phyloP scores from a whole-genome alignment of 1,140 invertebrate species.

The Ectropis grisescens region DNA sequence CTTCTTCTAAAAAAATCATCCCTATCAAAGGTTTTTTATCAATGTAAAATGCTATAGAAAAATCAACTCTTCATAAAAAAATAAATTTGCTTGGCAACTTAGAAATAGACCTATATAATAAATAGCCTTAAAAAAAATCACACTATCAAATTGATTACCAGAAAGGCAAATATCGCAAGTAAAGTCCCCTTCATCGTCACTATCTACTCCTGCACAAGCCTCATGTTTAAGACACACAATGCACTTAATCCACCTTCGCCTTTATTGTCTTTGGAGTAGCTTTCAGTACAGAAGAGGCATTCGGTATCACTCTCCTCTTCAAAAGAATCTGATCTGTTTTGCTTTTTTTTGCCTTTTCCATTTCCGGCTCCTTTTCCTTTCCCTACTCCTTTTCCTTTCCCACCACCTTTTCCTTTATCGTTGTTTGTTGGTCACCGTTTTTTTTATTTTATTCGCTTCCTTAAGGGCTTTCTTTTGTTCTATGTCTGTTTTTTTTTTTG shows the following conservation, averaged over 20 bases:
- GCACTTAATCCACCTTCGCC: conserved; percentile 2
- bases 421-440: too few species aligned
- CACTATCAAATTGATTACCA: background rate
- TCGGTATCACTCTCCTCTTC: background rate
- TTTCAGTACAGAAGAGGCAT: conserved; percentile 1
- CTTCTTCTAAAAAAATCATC: too few species aligned
- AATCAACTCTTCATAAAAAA: too few species aligned
- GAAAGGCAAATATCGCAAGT: conserved; percentile 1
- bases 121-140: background rate
- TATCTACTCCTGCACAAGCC: conserved; percentile 2
- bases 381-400: background rate
- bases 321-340: background rate
- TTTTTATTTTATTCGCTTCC: too few species aligned
- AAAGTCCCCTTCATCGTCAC: background rate
- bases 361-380: background rate
- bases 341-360: too few species aligned
- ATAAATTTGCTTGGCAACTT: background rate
- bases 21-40: too few species aligned
- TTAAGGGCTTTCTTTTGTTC: background rate
- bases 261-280: background rate
- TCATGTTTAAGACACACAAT: background rate
- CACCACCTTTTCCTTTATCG: background rate
- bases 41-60: too few species aligned
- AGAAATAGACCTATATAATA: background rate
- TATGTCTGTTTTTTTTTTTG: background rate